Conservation (phyloP, 2,113 vertebrate genomes). For the Chrysemys picta region DNA sequence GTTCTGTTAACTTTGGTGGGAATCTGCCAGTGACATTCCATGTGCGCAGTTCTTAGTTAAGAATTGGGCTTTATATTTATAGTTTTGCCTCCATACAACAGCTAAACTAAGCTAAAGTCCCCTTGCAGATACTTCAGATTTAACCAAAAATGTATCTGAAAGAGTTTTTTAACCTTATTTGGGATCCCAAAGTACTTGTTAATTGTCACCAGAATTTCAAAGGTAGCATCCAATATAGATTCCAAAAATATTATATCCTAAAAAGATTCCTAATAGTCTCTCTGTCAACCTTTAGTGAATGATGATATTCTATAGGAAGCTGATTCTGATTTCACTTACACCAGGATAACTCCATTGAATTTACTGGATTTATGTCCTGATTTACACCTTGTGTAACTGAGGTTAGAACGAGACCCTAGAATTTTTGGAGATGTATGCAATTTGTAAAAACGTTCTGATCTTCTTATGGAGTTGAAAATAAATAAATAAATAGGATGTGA, state of each 20-base stretch:
- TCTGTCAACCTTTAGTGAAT: background rate
- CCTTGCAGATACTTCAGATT: background rate
- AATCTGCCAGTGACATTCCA: background rate
- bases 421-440: background rate
- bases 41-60: background rate
- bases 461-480: background rate
- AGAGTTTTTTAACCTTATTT: background rate
- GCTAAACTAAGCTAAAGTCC: background rate
- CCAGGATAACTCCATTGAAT: background rate
- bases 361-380: background rate
- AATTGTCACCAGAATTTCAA: background rate
- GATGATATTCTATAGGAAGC: background rate
- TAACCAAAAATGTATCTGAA: background rate
- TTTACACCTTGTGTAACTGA: background rate
- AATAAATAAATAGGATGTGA: background rate
- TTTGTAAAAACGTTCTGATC: background rate
- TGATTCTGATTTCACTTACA: background rate
- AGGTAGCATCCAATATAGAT: background rate
- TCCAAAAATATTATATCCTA: background rate
- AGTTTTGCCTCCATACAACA: background rate
- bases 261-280: background rate
- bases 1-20: background rate
- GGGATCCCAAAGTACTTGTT: background rate
- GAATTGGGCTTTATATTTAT: too few relatives aligned
- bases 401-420: background rate